phyloP scores from a whole-genome alignment of 1,140 invertebrate genomes.

The Pseudobourletiella spinata region DNA sequence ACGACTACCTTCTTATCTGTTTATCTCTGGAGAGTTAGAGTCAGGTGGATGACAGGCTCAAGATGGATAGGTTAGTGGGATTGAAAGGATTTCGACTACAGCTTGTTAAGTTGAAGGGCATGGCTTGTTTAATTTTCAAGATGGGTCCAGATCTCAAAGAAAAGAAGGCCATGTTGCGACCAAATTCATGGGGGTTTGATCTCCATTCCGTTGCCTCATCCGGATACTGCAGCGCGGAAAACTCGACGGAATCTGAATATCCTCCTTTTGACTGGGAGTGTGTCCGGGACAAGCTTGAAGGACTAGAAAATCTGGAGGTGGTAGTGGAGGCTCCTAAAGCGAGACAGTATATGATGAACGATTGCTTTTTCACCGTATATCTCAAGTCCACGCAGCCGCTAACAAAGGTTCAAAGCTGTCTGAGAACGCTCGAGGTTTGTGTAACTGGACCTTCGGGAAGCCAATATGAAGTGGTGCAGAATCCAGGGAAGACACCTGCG shows the following conservation, averaged over 20 bases:
- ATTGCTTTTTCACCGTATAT: not conserved
- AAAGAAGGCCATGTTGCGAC: no score
- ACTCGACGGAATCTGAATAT: not conserved
- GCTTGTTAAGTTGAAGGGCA: no score
- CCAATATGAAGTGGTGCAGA: not conserved
- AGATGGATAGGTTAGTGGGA: no score
- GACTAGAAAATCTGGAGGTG: not conserved
- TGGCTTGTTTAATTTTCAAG: no score
- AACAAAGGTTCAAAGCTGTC: not conserved
- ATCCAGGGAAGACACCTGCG: not conserved
- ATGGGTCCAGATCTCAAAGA: no score
- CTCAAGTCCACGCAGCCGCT: no score
- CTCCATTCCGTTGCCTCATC: not conserved
- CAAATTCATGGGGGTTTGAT: not conserved
- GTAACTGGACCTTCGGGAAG: not conserved
- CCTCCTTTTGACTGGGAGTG: conserved; percentile 11
- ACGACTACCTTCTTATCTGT: no score
- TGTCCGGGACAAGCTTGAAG: not conserved
- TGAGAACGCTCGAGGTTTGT: not conserved
- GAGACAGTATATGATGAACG: not conserved
- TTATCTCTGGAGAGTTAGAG: no score
- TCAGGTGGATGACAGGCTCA: no score
- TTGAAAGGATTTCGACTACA: no score
- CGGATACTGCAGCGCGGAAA: not conserved
- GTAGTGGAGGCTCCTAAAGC: not conserved